Base-by-base conservation (phyloP, 1,140 invertebrate species). In the Mya arenaria region DNA sequence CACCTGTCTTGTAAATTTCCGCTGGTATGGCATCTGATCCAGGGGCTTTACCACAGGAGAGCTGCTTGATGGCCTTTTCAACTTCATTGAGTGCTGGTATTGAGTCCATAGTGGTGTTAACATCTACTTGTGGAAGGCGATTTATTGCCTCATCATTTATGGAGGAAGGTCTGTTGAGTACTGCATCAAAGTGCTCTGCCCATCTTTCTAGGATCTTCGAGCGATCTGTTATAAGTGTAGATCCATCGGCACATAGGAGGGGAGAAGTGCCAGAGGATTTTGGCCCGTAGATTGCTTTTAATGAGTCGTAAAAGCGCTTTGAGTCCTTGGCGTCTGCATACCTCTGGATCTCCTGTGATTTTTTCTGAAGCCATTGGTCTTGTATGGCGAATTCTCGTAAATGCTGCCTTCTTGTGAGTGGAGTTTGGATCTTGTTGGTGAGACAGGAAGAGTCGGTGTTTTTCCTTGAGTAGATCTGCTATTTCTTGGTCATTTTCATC, bases 221-320 rank as follows among this genome's bases (percentile, higher is more conserved):
- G 32, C 58, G 30, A 8, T 28, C 81, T 0, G 73, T 83, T 6
- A 82, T 28, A 3, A 79, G 74, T 30, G 25, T 58, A 17, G 39
- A 39, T 6, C 52, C 65, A 56, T 86, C 83, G 41, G 73, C 60
- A 56, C 62, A 73, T 30, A 85, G 83, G 15, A 83, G 23, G 15
- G 58, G 82, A 19, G 78, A 82, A 36, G 83, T 69, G 19, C 68
- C 73, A 55, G 83, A 69, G 23, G 66, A 60, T 25, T 78, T 36
- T n/a, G 85, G 75, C 17, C 72, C 83, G 39, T 82, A 85, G 2
- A 86, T 30, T 39, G 62, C 66, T 55, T 80, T 84, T 5, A 84
- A 5, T 36, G 73, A 52, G n/a, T 80, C 17, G 58, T 83, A 71
- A 36, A 84, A 79, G 36, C 62, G n/a, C 52, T 78, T 82, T 5